phyloP scores from a whole-genome alignment of 2,888 invertebrate species.

The Phaonia tiefii region DNA sequence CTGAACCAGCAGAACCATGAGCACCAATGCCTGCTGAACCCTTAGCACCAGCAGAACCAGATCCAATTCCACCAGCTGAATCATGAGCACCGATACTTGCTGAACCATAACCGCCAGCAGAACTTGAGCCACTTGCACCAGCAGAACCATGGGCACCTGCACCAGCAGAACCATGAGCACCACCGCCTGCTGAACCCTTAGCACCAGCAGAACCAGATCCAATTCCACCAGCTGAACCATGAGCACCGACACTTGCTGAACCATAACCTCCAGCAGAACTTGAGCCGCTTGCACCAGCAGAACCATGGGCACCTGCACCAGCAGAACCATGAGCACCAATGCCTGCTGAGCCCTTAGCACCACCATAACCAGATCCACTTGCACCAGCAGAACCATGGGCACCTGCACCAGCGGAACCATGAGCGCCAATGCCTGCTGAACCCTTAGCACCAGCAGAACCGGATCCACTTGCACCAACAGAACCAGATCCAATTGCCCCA shows the following conservation, averaged over 20 bases:
- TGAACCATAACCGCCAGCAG: not conserved
- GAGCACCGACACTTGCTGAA: too few relatives aligned
- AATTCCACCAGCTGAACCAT: too few relatives aligned
- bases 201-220: not conserved
- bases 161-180: not conserved
- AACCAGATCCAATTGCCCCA: too few relatives aligned
- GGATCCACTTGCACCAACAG: too few relatives aligned
- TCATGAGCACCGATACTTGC: not conserved
- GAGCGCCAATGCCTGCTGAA: constrained; percentile 14
- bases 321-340: constrained; percentile 7
- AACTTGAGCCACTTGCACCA: too few relatives aligned
- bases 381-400: constrained; percentile 32
- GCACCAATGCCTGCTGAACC: not conserved
- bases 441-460: too few relatives aligned
- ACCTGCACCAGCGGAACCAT: not conserved
- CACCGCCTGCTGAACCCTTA: not conserved
- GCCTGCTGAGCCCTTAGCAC: not conserved
- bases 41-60: not conserved
- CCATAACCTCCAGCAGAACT: not conserved
- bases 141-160: too few relatives aligned
- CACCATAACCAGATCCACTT: too few relatives aligned
- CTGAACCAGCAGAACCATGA: too few relatives aligned
- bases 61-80: not conserved
- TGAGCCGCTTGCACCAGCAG: constrained; percentile 1
- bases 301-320: not conserved